Percentiles rank a stretch among this genome's conserved stretches.
Conservation (phyloP, 2,113 vertebrate species). For the Elanoides forficatus region DNA sequence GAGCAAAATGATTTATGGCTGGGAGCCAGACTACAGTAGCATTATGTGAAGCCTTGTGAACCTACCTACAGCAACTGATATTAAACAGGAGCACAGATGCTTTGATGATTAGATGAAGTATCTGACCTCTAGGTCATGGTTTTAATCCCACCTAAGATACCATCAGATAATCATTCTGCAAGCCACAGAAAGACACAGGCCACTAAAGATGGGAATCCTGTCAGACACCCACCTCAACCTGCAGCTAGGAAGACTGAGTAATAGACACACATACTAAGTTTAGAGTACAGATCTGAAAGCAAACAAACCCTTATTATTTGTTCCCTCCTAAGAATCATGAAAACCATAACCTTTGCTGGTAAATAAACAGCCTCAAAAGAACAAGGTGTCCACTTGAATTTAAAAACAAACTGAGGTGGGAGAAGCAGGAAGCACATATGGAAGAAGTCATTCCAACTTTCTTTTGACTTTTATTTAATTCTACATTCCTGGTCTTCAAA, state of each 20-base stretch:
- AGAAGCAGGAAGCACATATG: not conserved
- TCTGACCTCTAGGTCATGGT: not conserved
- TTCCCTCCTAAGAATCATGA: not conserved
- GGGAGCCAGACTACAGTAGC: not conserved
- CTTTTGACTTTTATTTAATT: not conserved
- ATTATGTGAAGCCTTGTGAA: not conserved
- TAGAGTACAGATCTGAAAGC: not conserved
- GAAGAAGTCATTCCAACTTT: not conserved
- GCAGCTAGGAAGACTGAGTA: not conserved
- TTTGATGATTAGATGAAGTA: not conserved
- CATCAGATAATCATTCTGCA: not conserved
- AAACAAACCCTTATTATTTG: not conserved
- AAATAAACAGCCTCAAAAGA: not conserved
- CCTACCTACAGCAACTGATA: not conserved
- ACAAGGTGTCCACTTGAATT: not conserved
- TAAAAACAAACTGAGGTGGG: not conserved
- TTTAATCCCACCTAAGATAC: not conserved
- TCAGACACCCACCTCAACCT: not conserved
- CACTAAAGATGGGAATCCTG: not conserved
- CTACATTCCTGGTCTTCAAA: not conserved
- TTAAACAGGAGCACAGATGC: not conserved
- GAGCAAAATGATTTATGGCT: not conserved
- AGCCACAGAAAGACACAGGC: not conserved
- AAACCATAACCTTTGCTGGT: not conserved
- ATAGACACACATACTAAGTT: rapidly evolving